Evolutionary conservation across 2,113 vertebrate genomes (phyloP).

Genomic region (Daboia siamensis): DNA sequence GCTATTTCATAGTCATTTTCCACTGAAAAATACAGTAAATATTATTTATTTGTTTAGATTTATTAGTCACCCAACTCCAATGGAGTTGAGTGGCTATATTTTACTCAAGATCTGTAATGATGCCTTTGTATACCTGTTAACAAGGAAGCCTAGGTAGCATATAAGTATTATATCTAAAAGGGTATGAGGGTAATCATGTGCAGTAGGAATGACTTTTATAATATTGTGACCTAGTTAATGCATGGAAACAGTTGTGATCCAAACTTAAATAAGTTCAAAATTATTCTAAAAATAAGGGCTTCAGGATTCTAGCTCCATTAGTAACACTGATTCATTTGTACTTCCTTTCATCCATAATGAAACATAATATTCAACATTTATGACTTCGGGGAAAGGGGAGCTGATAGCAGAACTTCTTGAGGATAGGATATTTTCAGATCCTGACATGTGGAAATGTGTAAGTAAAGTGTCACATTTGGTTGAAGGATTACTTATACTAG

Average conservation of each 20-base stretch:
- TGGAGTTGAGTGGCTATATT: background rate
- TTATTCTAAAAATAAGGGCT: background rate
- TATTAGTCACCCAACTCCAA: background rate
- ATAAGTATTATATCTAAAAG: background rate
- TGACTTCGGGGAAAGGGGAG: constrained; percentile 21
- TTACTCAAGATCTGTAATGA: background rate
- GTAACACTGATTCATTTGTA: constrained; percentile 34
- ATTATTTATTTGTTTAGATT: background rate
- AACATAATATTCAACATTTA: background rate
- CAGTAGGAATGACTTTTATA: background rate
- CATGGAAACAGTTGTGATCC: no score
- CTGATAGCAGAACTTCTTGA: background rate
- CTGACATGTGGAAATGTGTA: background rate
- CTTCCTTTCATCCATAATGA: background rate
- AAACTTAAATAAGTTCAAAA: background rate
- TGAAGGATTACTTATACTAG: constrained; percentile 15
- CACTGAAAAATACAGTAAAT: background rate
- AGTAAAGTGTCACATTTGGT: background rate
- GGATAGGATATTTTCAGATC: background rate
- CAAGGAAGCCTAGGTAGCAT: background rate
- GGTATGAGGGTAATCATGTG: background rate
- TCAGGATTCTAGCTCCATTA: background rate
- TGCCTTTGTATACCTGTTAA: background rate
- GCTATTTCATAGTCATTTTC: background rate
- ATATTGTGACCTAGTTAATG: background rate